phyloP scores from a whole-genome alignment of 2,113 vertebrate species.

The Neolamprologus tretocephalus region DNA sequence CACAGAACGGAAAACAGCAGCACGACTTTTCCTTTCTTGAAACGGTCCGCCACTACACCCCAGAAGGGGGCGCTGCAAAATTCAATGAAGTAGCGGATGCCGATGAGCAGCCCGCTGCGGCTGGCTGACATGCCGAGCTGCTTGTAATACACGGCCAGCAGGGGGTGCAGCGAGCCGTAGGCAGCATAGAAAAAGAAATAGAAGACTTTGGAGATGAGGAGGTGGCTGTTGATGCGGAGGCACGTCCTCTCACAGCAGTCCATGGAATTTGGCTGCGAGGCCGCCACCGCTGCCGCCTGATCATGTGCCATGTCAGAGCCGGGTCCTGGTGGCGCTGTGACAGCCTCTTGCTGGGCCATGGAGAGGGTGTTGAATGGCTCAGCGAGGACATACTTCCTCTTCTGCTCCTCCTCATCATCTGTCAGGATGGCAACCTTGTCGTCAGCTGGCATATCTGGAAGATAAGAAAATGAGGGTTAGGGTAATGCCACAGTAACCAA shows the following conservation, averaged over 20 bases:
- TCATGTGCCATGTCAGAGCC: background rate
- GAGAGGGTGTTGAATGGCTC: constrained; percentile 81
- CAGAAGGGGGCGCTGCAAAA: constrained; percentile 99
- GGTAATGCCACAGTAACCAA: background rate
- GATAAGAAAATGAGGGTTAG: constrained; percentile 11
- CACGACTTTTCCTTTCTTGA: constrained; percentile 87
- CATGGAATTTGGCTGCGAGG: constrained; percentile 59
- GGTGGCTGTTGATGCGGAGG: constrained; percentile 84
- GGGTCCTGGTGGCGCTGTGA: background rate
- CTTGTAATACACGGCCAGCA: constrained; percentile 92
- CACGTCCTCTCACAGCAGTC: constrained; percentile 86
- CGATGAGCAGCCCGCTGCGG: constrained; percentile 90
- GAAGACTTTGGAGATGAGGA: constrained; percentile 94
- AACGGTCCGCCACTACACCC: constrained; percentile 94
- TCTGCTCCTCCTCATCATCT: constrained; percentile 92
- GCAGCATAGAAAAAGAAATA: constrained; percentile 99
- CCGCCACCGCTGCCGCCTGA: constrained; percentile 1
- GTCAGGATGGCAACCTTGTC: constrained; percentile 95
- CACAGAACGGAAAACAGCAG: constrained; percentile 92
- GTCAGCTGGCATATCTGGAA: constrained; percentile 80
- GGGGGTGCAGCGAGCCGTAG: constrained; percentile 92
- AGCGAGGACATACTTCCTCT: constrained; percentile 85
- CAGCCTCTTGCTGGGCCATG: constrained; percentile 45
- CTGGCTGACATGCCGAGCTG: constrained; percentile 92
- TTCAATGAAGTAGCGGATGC: constrained; percentile 97